Evolutionary conservation across 2,113 vertebrate genomes (phyloP), one percentile per base, ranked within the genome.

Genomic region (Boleophthalmus pectinirostris): DNA sequence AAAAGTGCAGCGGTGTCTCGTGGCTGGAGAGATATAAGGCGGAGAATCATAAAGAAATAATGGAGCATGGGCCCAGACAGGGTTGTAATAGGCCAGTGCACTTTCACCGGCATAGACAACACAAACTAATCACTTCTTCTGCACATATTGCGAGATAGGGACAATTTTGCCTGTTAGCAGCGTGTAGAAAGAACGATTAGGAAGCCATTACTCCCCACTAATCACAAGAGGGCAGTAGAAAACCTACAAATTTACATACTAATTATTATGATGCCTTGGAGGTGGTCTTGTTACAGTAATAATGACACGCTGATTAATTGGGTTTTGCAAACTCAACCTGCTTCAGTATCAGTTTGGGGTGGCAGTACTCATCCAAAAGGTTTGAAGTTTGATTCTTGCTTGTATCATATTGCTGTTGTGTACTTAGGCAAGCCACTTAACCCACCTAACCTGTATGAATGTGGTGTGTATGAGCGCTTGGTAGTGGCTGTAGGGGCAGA

Each of bases 21-120:
- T 23, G 43, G 65, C 53, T 29, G 43, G 45, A 33, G 0, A 1
- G 54, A 72, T 24, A 46, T 46, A 67, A 25, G 47, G 12, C 5
- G 25, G 33, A 82, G 54, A 56, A 23, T 43, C 53, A 61, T 15
- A 68, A 54, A 18, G n/a, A 1, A 12, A 20, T 29, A 38, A 23
- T 69, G 73, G 25, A 25, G 47, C 38, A 57, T 63, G 45, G 73
- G 29, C 65, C 15, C 33, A 38, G 61, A 13, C 33, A 64, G 33
- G 33, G 18, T n/a, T 64, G 33, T 64, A n/a, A 43, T 13, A 38
- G 61, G 60, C 2, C 9, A 63, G 60, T 38, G 33, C 60, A 63
- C 25, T 63, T 33, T 35, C 10, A 63, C 15, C 0, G 33, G 23
- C 13, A 5, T 2, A 58, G 56, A 25, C 56, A 58, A 23, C 21